These are phyloP conservation scores for Carcinoscorpius rotundicauda DNA, from an alignment of 1,140 invertebrate species.

Conservation along the genomic window DNA sequence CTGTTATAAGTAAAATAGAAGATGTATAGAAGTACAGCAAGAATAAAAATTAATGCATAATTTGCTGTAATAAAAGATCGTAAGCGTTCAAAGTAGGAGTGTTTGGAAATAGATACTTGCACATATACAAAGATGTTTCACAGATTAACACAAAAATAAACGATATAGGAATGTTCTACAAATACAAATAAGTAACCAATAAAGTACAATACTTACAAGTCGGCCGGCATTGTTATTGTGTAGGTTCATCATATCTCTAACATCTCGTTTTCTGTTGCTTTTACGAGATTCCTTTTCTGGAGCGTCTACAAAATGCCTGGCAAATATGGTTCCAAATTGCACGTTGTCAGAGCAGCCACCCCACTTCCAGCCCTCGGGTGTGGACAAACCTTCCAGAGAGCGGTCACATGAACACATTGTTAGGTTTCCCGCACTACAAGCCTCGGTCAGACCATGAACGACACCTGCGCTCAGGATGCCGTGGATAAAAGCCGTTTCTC, in stretches of 20 bases:
- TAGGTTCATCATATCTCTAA: slow-evolving; percentile 46
- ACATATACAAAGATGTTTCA: too few species aligned
- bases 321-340: slow-evolving; percentile 44
- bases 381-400: slow-evolving; percentile 35
- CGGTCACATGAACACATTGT: slow-evolving; percentile 52
- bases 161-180: too few species aligned
- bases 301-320: slow-evolving; percentile 48
- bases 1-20: too few species aligned
- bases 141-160: too few species aligned
- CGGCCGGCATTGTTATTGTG: slow-evolving; percentile 54
- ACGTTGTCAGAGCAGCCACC: slow-evolving; percentile 55
- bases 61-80: too few species aligned
- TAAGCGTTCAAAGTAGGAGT: too few species aligned
- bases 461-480: slow-evolving; percentile 52
- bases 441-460: slow-evolving; percentile 49
- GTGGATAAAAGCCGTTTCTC: slow-evolving; percentile 54
- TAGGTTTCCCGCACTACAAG: slow-evolving; percentile 49
- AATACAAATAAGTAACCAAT: background rate
- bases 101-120: too few species aligned
- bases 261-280: slow-evolving; percentile 32
- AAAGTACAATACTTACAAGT: slow-evolving; percentile 35
- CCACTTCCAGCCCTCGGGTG: slow-evolving; percentile 51
- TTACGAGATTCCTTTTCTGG: slow-evolving; percentile 32
- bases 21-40: too few species aligned
- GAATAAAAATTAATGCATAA: too few species aligned